Evolutionary conservation across 2,888 invertebrate species (phyloP), one percentile per base, ranked within the genome.

Genomic region (Marasmarcha lunaedactyla): DNA sequence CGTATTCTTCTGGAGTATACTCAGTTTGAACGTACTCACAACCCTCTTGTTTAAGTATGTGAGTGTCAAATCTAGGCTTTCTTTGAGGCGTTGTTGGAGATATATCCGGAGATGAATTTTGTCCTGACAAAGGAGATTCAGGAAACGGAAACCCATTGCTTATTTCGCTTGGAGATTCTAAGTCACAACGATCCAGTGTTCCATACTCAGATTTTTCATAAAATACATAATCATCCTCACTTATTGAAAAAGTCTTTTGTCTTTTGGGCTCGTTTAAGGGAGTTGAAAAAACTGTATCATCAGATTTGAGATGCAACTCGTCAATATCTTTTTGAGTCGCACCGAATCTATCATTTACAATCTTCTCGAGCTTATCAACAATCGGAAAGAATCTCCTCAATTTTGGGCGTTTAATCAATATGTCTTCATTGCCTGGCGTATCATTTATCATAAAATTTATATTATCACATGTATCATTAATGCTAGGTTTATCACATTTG

Each of bases 201-300:
- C 78, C 84, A 34, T 81, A 83, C 36, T 81, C 77, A 42, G 81
- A 81, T 35, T 79, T 83, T 47, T 84, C 84, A 26, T 65, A 78
- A 1, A 71, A 35, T 0, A 79, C 66, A 39, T 67, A 78, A 20
- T 78, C 76, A 3, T 71, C 71, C 7, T 77, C 79, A 37, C 57
- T 62, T 1, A 74, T 60, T 0, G 78, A 78, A 27, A 54, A 76
- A 0, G 76, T 76, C 47, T 78, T 81, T 53, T 77, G 77, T 0
- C 78, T 51, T 36, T 77, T 78, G 4, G 57, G 47, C 1, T 73
- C 71, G 2, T 47, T 46, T 33, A 68, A 64, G 0, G 68, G 63
- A 14, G 52, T 49, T 1, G 63, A 66, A 40, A 83, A 81, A 2
- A 77, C 79, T 0, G 73, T 64, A 39, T 83, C 83, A 33, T 81